Percentiles rank a stretch among this genome's conserved stretches.
These are phyloP conservation scores for Osmerus eperlanus DNA, from an alignment of 2,113 vertebrate genomes.

Conservation along the genomic window DNA sequence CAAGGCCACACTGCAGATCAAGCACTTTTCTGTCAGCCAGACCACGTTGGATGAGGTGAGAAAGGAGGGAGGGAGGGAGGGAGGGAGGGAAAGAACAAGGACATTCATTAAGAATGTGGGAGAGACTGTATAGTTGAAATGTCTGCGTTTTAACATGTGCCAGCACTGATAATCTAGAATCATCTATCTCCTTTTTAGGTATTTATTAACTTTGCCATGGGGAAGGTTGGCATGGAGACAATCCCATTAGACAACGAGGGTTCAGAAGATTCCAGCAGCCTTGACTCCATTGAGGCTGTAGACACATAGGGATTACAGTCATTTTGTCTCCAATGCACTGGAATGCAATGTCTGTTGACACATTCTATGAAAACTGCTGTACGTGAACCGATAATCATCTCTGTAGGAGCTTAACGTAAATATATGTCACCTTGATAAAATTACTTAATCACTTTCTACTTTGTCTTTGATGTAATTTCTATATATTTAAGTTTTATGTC, in stretches of 20 bases:
- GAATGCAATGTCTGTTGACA: not conserved
- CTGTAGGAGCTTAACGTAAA: not conserved
- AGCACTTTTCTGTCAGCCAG: constrained; percentile 94
- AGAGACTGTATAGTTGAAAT: constrained; percentile 22
- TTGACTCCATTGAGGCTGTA: constrained; percentile 34
- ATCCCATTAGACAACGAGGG: constrained; percentile 30
- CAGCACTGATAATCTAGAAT: constrained; percentile 31
- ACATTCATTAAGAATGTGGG: constrained; percentile 13
- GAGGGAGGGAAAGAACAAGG: constrained; percentile 22
- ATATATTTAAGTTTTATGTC: constrained; percentile 1
- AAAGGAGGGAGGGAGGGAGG: constrained; percentile 34
- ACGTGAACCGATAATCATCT: not conserved
- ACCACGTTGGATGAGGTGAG: constrained; percentile 96
- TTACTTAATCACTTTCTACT: not conserved
- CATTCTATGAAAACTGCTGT: not conserved
- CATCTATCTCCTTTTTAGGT: constrained; percentile 68
- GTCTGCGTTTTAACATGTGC: not conserved
- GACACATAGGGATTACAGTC: constrained; percentile 36
- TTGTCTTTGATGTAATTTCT: not conserved
- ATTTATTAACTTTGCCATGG: constrained; percentile 95
- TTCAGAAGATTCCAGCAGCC: constrained; percentile 28
- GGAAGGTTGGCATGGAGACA: constrained; percentile 60
- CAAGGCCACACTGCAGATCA: constrained; percentile 85
- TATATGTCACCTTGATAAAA: not conserved
- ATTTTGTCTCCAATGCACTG: constrained; percentile 1